Conservation (phyloP, 2,888 invertebrate species). For the Panzeria rudis region DNA sequence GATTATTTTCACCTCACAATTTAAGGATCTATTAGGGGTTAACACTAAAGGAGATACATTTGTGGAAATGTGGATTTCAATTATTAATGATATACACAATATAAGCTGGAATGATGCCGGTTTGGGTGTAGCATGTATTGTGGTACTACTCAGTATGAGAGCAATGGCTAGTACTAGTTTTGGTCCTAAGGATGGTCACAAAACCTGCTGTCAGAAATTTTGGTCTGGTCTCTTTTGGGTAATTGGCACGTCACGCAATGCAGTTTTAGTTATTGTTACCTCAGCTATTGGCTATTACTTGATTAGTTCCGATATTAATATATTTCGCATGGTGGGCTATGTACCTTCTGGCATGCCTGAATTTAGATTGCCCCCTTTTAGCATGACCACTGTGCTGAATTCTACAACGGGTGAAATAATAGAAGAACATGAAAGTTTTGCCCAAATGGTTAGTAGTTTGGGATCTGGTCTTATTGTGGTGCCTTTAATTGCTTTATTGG, state of each 20-base stretch:
- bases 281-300: conserved; percentile 88
- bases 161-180: conserved; percentile 88
- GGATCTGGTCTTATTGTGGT: conserved; percentile 94
- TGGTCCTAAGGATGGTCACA: conserved; percentile 85
- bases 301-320: conserved; percentile 84
- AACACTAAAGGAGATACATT: conserved; percentile 90
- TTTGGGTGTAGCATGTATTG: conserved; percentile 90
- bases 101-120: conserved; percentile 90
- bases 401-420: conserved; percentile 84
- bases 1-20: conserved; percentile 94
- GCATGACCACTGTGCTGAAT: conserved; percentile 85
- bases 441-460: conserved; percentile 90
- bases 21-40: conserved; percentile 92
- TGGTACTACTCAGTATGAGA: conserved; percentile 89
- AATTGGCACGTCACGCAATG: conserved; percentile 92
- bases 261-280: conserved; percentile 90
- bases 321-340: conserved; percentile 88
- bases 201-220: conserved; percentile 85
- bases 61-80: conserved; percentile 90
- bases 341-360: conserved; percentile 90
- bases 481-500: conserved; percentile 93
- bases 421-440: conserved; percentile 83
- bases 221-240: conserved; percentile 89
- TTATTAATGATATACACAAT: conserved; percentile 87
- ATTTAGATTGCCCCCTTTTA: conserved; percentile 88